Conservation (phyloP, 2,113 vertebrate species). For the Rynchops niger region DNA sequence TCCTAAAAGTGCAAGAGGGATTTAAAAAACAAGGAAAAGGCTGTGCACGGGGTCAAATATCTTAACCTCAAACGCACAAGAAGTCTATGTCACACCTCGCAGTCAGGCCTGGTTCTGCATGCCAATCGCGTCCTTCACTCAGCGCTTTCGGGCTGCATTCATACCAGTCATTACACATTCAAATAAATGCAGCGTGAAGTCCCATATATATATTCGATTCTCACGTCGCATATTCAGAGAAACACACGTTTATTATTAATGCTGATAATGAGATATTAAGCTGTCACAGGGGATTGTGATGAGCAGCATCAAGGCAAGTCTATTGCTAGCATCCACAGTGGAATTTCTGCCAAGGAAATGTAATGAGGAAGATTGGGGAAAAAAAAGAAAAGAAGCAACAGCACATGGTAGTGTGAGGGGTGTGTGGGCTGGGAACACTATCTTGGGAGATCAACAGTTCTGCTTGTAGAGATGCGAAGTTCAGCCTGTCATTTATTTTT, state of each 20-base stretch:
- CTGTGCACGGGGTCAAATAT: background rate
- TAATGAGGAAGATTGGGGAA: background rate
- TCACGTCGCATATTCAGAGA: slow-evolving; percentile 29
- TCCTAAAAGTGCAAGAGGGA: background rate
- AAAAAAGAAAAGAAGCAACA: background rate
- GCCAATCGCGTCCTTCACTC: background rate
- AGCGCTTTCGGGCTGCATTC: background rate
- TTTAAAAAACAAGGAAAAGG: background rate
- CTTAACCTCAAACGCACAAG: background rate
- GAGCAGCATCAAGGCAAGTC: slow-evolving; percentile 27
- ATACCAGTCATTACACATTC: background rate
- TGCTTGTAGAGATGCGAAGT: slow-evolving; percentile 21
- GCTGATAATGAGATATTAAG: slow-evolving; percentile 62
- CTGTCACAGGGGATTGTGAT: slow-evolving; percentile 13
- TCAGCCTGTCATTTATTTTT: slow-evolving; percentile 26
- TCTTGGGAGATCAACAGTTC: slow-evolving; percentile 46
- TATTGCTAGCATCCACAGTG: slow-evolving; percentile 30
- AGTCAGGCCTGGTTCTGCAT: background rate
- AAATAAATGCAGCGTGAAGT: background rate
- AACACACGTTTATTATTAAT: slow-evolving; percentile 41
- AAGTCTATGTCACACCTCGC: background rate
- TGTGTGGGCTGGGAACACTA: slow-evolving; percentile 36
- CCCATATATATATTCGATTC: background rate
- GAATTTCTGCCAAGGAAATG: slow-evolving; percentile 41
- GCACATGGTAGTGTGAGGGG: background rate